Conservation (phyloP, 2,113 vertebrate genomes). For the Cranoglanis bouderius region DNA sequence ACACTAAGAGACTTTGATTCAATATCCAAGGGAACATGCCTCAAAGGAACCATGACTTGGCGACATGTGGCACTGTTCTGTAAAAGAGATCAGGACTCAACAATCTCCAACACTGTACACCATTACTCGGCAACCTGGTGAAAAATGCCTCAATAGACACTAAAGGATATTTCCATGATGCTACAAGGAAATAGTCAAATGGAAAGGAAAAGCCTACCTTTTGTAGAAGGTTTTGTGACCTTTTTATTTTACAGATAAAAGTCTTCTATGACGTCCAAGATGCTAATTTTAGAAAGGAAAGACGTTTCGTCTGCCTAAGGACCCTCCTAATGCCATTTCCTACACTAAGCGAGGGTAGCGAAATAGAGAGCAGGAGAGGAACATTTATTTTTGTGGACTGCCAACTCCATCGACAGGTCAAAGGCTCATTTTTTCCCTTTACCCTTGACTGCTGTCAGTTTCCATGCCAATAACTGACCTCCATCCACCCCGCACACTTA, state of each 20-base stretch:
- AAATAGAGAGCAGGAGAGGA: neutral
- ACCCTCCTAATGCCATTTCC: neutral
- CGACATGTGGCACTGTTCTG: neutral
- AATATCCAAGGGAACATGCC: neutral
- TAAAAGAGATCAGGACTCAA: neutral
- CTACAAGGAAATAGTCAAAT: neutral
- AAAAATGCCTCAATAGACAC: neutral
- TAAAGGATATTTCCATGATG: neutral
- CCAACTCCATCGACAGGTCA: neutral
- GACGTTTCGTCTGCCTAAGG: neutral
- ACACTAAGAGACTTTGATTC: neutral
- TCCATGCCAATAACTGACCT: neutral
- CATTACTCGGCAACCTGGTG: neutral
- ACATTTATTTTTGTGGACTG: neutral
- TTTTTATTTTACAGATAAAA: neutral
- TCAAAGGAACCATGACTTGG: neutral
- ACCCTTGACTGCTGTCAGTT: slow-evolving; percentile 13
- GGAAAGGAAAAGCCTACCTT: neutral
- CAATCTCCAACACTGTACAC: neutral
- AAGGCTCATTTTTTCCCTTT: neutral
- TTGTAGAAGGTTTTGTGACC: neutral
- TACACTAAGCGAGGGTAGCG: neutral
- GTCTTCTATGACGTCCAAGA: neutral
- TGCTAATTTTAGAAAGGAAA: neutral
- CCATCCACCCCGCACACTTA: too few relatives aligned